phyloP scores from a whole-genome alignment of 2,113 vertebrate species.

The Falcunculus frontatus region DNA sequence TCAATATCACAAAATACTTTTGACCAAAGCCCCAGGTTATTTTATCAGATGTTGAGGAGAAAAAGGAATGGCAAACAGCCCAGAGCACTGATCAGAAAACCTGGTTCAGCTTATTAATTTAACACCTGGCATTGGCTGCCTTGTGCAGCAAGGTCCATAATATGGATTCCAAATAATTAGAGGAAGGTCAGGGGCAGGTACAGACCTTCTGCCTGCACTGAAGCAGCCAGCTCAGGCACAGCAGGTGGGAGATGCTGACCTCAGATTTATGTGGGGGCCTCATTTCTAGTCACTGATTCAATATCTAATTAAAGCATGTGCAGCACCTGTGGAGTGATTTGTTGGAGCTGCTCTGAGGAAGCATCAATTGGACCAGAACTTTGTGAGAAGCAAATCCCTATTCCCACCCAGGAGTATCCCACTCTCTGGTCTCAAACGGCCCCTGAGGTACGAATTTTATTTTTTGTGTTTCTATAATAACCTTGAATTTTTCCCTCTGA shows the following conservation, averaged over 20 bases:
- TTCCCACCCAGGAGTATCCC: not conserved
- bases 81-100: constrained; percentile 29
- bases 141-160: constrained; percentile 5
- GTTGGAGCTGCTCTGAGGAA: not conserved
- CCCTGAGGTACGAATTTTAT: not conserved
- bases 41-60: constrained; percentile 28
- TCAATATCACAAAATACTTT: not conserved
- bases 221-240: not conserved
- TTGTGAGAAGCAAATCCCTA: not conserved
- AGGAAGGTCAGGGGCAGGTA: constrained; percentile 34
- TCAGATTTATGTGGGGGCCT: not conserved
- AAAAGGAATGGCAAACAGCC: constrained; percentile 48
- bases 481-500: not conserved
- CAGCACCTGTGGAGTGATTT: not conserved
- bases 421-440: not conserved
- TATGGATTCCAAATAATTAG: constrained; percentile 62
- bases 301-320: constrained; percentile 20
- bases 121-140: constrained; percentile 45
- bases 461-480: not conserved
- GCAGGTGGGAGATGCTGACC: not conserved
- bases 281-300: not conserved
- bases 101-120: constrained; percentile 62
- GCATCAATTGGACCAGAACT: not conserved
- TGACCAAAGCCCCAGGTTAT: constrained; percentile 13
- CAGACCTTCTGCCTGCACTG: constrained; percentile 8